Base-by-base conservation (phyloP, 2,797 vertebrate genomes). In the Petrocephalus schoutedeni region DNA sequence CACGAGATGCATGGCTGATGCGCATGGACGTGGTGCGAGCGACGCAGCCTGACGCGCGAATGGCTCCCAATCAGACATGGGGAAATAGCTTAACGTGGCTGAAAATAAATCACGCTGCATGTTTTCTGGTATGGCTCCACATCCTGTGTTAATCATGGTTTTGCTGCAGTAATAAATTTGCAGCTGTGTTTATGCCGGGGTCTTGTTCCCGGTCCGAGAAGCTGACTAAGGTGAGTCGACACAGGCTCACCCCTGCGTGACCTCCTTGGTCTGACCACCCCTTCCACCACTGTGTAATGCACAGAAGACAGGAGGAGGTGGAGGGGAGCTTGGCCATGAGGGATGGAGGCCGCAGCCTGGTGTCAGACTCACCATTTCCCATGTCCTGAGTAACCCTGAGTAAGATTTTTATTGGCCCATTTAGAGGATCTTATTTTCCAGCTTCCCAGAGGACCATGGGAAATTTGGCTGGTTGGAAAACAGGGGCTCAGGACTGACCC, bases 101-200 rank as follows among this genome's bases (percentile, higher is more conserved):
- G 84, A 85, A 36, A 58, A 85, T 57, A 36, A 58, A 57, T 58
- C 56, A 41, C 4, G 19, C 7, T 41, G 7, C 6, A 54, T 41
- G 80, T 54, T 83, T 83, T 83, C 49, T 86, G 54, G 28, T 59
- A 8, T 58, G 84, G 21, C 28, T 58, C 84, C 4, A 10, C 36
- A 56, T 85, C 54, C 84, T 58, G 28, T 32, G 23, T 85, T 85
- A 85, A 57, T 85, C 84, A 58, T 19, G 32, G 28, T 85, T 85
- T 85, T 41, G 54, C 58, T 58, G 28, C 56, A 9, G 84, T 45
- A 58, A 58, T 36, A 86, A 59, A 58, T 86, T 45, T 58, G 28
- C 84, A 86, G 84, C 84, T 86, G 54, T 59, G 54, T 86, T 86
- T 86, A 58, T 58, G 54, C 41, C 84, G 45, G 28, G 56, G 32